Evolutionary conservation across 2,888 invertebrate genomes (phyloP).

Genomic region (Nephrotoma guestfalica): DNA sequence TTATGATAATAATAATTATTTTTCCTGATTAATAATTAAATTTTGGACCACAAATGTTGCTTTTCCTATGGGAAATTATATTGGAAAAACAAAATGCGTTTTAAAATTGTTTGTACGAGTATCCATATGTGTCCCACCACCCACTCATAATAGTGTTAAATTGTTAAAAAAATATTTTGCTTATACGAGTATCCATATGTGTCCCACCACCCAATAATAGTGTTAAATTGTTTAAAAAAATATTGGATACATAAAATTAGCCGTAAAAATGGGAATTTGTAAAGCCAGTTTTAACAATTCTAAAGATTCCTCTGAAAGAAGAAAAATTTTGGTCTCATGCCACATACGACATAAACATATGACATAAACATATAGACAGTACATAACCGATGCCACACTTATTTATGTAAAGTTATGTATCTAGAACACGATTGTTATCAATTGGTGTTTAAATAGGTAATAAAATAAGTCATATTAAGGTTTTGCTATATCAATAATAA

Average conservation of each 20-base stretch:
- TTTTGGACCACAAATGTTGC: background rate
- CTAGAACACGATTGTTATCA: background rate
- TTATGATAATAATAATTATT: background rate
- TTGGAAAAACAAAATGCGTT: background rate
- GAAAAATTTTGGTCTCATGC: background rate
- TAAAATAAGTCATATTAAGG: background rate
- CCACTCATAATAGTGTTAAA: too few relatives aligned
- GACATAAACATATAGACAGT: background rate
- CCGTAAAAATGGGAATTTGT: too few relatives aligned
- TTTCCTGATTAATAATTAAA: background rate
- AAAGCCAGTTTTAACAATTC: too few relatives aligned
- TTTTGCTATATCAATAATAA: background rate
- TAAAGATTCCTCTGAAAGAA: too few relatives aligned
- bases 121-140: too few relatives aligned
- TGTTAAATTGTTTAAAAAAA: too few relatives aligned
- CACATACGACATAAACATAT: background rate
- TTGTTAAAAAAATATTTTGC: background rate
- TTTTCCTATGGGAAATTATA: background rate
- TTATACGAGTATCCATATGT: background rate
- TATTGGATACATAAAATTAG: too few relatives aligned
- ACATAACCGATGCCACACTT: background rate
- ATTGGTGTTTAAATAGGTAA: background rate
- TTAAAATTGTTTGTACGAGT: background rate
- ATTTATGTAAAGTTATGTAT: background rate
- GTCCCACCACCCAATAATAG: too few relatives aligned